Percentiles rank a stretch among this genome's conserved stretches.
These are phyloP conservation scores for Agriopis aurantiaria DNA, from an alignment of 2,888 invertebrate species.

Conservation along the genomic window DNA sequence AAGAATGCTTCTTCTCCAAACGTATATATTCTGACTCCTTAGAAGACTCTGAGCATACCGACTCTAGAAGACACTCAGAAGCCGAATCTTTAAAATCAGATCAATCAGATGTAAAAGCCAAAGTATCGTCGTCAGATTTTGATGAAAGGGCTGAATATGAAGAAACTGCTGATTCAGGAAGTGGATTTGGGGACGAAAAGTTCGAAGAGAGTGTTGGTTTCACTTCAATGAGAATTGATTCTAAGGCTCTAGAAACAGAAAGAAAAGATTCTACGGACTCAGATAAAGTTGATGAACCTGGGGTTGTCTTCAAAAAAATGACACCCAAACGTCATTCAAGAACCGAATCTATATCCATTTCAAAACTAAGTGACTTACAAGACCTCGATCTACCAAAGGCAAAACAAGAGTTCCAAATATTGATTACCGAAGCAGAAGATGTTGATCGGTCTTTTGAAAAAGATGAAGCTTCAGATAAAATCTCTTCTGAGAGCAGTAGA, in stretches of 20 bases:
- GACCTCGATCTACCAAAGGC: slow-evolving; percentile 65
- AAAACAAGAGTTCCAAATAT: slow-evolving; percentile 79
- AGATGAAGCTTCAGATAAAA: slow-evolving; percentile 82
- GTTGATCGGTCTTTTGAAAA: slow-evolving; percentile 76
- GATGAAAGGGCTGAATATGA: slow-evolving; percentile 83
- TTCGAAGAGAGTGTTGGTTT: slow-evolving; percentile 82
- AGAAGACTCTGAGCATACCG: slow-evolving; percentile 83
- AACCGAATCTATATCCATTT: slow-evolving; percentile 80
- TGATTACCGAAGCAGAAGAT: slow-evolving; percentile 83
- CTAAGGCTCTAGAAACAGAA: slow-evolving; percentile 65
- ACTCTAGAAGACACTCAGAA: slow-evolving; percentile 82
- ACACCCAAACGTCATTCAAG: slow-evolving; percentile 80
- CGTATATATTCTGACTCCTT: slow-evolving; percentile 84
- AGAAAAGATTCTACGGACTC: slow-evolving; percentile 73
- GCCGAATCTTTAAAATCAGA: slow-evolving; percentile 84
- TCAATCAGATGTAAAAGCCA: slow-evolving; percentile 80
- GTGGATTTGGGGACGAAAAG: slow-evolving; percentile 82
- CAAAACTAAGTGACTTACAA: slow-evolving; percentile 76
- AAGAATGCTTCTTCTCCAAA: slow-evolving; percentile 85
- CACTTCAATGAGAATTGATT: slow-evolving; percentile 74
- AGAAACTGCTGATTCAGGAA: slow-evolving; percentile 80
- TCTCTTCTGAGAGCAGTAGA: slow-evolving; percentile 83
- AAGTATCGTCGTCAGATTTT: slow-evolving; percentile 82
- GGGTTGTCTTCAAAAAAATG: slow-evolving; percentile 78
- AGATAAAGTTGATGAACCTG: slow-evolving; percentile 68